Evolutionary conservation across 2,113 vertebrate species (phyloP).

Genomic region (Macquaria australasica): DNA sequence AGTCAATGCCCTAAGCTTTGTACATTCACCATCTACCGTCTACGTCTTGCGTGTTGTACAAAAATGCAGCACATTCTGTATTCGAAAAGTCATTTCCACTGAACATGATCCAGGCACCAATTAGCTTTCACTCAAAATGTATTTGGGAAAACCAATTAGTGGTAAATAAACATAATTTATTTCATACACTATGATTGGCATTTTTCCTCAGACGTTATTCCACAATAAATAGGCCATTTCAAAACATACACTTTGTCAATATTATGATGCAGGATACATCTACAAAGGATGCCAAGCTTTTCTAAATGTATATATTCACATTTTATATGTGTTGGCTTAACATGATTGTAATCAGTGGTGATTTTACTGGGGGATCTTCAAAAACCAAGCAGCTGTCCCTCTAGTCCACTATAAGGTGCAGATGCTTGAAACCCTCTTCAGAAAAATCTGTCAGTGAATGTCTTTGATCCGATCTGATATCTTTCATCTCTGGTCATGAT

Average conservation of each 20-base stretch:
- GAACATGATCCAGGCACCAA: neutral
- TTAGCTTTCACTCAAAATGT: neutral
- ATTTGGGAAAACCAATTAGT: neutral
- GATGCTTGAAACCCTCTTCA: constrained; percentile 15
- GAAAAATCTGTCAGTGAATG: neutral
- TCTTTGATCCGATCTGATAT: constrained; percentile 8
- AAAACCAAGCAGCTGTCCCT: neutral
- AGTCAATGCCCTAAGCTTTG: neutral
- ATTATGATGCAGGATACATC: neutral
- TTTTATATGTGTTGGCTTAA: neutral
- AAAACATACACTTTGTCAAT: neutral
- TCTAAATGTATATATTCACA: too few species aligned
- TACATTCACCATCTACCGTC: neutral
- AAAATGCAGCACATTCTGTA: neutral
- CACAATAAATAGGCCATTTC: neutral
- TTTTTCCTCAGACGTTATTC: neutral
- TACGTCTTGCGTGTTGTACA: neutral
- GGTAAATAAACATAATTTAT: neutral
- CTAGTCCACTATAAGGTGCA: neutral
- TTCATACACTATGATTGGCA: neutral
- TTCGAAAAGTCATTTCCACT: neutral
- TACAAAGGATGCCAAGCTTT: neutral
- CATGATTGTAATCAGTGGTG: neutral
- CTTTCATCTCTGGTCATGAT: constrained; percentile 1
- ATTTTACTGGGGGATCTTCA: neutral